Percentiles rank a stretch among this genome's conserved stretches.
These are phyloP conservation scores for Oophaga sylvatica DNA, from an alignment of 2,797 vertebrate genomes.

Conservation along the genomic window DNA sequence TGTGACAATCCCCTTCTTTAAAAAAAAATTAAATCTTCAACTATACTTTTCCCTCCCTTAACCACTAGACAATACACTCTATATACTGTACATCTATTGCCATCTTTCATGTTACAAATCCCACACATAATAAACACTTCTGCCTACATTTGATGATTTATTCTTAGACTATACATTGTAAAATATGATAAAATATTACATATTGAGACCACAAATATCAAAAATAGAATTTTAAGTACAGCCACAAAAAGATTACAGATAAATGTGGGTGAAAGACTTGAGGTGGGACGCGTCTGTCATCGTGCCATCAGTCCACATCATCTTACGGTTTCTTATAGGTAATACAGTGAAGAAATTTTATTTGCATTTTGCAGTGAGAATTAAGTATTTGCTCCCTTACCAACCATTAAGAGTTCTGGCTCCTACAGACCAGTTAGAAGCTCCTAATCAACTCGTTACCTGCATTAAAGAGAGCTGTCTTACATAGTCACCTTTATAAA, in stretches of 20 bases:
- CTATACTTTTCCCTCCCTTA: neutral
- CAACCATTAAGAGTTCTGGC: too few relatives aligned
- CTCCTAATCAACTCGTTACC: too few relatives aligned
- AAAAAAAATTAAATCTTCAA: neutral
- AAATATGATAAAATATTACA: conserved; percentile 25
- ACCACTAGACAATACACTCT: conserved; percentile 20
- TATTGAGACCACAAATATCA: conserved; percentile 1
- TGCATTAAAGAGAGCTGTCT: too few relatives aligned
- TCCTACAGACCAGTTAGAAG: too few relatives aligned
- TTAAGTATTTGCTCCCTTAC: too few relatives aligned
- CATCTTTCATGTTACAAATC: conserved; percentile 18
- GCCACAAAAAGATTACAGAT: neutral
- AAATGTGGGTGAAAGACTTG: neutral
- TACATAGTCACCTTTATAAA: too few relatives aligned
- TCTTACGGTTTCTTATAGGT: too few relatives aligned
- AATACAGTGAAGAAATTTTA: neutral
- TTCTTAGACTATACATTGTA: conserved; percentile 21
- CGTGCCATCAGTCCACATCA: neutral
- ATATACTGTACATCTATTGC: conserved; percentile 22
- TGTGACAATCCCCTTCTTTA: neutral
- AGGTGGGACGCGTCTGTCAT: neutral
- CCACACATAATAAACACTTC: conserved; percentile 29
- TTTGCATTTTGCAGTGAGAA: too few relatives aligned
- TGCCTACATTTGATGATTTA: conserved; percentile 4
- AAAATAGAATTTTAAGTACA: conserved; percentile 3